Evolutionary conservation across 2,888 invertebrate species (phyloP), one percentile per base, ranked within the genome.

Genomic region (Pseudanteris insignis): DNA sequence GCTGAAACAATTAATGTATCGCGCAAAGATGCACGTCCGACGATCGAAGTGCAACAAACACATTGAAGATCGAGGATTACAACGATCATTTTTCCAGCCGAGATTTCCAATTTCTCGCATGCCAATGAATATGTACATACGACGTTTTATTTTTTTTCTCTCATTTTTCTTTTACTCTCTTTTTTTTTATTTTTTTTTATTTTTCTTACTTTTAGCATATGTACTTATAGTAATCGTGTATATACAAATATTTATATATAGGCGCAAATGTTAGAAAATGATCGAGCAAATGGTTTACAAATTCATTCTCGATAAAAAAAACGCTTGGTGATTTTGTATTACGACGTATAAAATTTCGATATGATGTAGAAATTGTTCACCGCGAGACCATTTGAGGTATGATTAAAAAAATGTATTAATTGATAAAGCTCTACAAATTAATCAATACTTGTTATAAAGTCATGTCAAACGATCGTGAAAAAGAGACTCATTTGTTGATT

Each of bases 81-180:
- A 53, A 40, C 53, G 53, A 53, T 60, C 60, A 53, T 60, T 60
- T 60, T 60, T 60, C 63, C 60, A 44, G 57, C 50, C 60, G 57
- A 64, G 55, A 60, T 60, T 53, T 18, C 6, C 46, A 50, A 53
- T 62, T 62, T 64, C 61, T 66, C 60, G 38, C 60, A 64, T 68
- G 61, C 63, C 64, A 65, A 66, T 65, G 59, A 68, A 64, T 44
- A 61, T 68, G 68, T 68, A 67, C 57, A 68, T 68, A 68, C 36
- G 60, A 58, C 32, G 48, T 51, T 65, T 67, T n/a, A n/a, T n/a
- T n/a, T n/a, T n/a, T n/a, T n/a, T n/a, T n/a, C n/a, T n/a, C n/a
- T n/a, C n/a, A n/a, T 62, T 53, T 43, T 58, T 48, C 37, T 58
- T 50, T 48, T 50, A 30, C 64, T n/a, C n/a, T n/a, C n/a, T n/a